Base-by-base conservation (phyloP, 2,888 invertebrate genomes). In the Linhomoeus sp. region DNA sequence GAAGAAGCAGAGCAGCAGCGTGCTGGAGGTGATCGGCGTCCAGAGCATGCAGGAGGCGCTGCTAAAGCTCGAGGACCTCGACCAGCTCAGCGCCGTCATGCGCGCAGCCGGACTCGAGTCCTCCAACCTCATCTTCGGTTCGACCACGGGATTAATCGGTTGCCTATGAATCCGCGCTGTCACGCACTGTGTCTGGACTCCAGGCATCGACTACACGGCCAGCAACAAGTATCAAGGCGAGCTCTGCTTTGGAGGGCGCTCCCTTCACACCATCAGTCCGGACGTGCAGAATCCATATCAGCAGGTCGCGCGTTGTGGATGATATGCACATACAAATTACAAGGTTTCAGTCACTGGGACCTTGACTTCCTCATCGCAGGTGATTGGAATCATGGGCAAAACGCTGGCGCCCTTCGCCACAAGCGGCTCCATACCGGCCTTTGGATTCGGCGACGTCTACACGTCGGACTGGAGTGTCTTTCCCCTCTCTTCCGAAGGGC, bases 161-260 rank as follows among this genome's bases (percentile, higher is more conserved):
- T 22, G n/a, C 19, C 12, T 9, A 24, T n/a, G n/a, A n/a, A n/a
- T n/a, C n/a, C n/a, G n/a, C n/a, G n/a, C n/a, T n/a, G n/a, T n/a
- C n/a, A n/a, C n/a, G n/a, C n/a, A n/a, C n/a, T n/a, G n/a, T n/a
- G n/a, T n/a, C n/a, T n/a, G n/a, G n/a, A n/a, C n/a, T 41, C 7
- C 25, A 42, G 25, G 20, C 5, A 42, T 42, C n/a, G 23, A 24
- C 23, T 24, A 25, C 23, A 71, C 71, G 9, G 72, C 72, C 12
- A 67, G 67, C 52, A 72, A 72, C 55, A 72, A 72, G 53, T 72
- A 71, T 65, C 72, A 72, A 54, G 72, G 72, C 25, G 56, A 69
- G 42, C 66, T 67, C 49, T 69, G 67, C 12, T 72, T 72, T 55
- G 58, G 56, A 36, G 68, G 69, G 20, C 59, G 65, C 29, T 64